phyloP scores from a whole-genome alignment of 2,113 vertebrate genomes.

The Seriola quinqueradiata region DNA sequence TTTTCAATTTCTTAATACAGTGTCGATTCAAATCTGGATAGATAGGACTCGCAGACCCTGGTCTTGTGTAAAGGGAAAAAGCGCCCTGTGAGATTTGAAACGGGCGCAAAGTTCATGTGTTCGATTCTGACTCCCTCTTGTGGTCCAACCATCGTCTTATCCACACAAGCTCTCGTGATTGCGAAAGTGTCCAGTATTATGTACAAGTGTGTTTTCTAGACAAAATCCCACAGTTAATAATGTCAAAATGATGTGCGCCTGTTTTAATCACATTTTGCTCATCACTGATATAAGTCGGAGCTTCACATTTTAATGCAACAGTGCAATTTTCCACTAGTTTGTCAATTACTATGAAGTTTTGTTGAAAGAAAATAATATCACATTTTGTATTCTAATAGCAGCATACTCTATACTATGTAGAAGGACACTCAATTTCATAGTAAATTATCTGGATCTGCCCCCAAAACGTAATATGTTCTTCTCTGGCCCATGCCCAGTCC shows the following conservation, averaged over 20 bases:
- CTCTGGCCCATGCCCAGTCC: too few relatives aligned
- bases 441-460: too few relatives aligned
- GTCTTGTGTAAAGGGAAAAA: neutral
- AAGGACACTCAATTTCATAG: too few relatives aligned
- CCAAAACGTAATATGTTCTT: too few relatives aligned
- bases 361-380: neutral
- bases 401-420: neutral
- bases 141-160: conserved; percentile 14
- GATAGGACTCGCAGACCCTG: neutral
- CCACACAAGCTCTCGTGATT: too few relatives aligned
- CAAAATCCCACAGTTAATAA: neutral
- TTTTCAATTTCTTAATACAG: neutral
- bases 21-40: neutral
- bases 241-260: neutral
- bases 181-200: neutral
- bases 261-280: neutral
- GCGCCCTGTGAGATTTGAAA: neutral
- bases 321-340: neutral
- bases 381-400: neutral
- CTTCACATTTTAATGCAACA: too few relatives aligned
- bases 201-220: neutral
- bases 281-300: neutral
- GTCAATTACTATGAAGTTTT: neutral
- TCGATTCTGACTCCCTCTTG: conserved; percentile 65
- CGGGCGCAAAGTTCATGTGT: conserved; percentile 39